Evolutionary conservation across 2,113 vertebrate species (phyloP).

Genomic region (Accipiter cooperii): DNA sequence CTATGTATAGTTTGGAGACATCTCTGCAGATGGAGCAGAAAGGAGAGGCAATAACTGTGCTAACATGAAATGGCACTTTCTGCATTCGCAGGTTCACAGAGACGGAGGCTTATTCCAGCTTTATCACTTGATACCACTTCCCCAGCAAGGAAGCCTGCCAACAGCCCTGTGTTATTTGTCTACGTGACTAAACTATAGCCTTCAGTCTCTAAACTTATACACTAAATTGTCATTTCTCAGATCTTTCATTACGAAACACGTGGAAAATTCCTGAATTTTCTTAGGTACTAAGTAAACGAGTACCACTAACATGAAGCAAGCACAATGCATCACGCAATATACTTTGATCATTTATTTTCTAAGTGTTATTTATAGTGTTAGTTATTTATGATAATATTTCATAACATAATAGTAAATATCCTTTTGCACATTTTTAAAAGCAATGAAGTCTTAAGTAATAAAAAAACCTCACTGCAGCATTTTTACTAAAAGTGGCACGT

Average conservation of each 20-base stretch:
- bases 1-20: background rate
- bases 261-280: background rate
- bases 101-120: slow-evolving; percentile 87
- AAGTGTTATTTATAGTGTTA: background rate
- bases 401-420: background rate
- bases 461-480: background rate
- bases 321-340: background rate
- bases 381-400: background rate
- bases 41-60: background rate
- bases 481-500: background rate
- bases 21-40: background rate
- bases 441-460: background rate
- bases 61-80: background rate
- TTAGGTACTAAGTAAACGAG: background rate
- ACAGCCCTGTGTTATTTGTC: slow-evolving; percentile 63
- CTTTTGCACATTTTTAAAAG: background rate
- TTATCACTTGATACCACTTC: slow-evolving; percentile 85
- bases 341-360: background rate
- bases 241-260: background rate
- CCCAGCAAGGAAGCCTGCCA: slow-evolving; percentile 82
- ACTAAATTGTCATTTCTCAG: background rate
- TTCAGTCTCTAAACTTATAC: background rate
- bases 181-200: background rate
- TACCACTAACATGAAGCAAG: background rate
- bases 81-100: slow-evolving; percentile 82